Conservation (phyloP, 30 jellyfish, hydroid and myxozoan genomes). For the Aurelia aurita complex sp. Pacific region DNA sequence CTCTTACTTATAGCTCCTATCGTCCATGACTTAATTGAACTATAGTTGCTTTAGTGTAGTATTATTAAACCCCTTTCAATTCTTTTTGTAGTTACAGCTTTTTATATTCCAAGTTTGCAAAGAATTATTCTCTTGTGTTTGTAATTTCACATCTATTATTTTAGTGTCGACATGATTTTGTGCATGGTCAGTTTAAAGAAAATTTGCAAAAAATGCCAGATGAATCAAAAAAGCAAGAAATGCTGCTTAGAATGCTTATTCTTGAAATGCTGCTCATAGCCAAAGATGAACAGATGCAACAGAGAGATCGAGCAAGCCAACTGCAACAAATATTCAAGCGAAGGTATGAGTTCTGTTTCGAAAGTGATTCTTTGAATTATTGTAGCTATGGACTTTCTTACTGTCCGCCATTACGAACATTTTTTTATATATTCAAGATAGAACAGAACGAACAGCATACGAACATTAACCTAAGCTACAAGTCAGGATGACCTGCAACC, state of each 20-base stretch:
- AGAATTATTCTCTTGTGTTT: too few relatives aligned
- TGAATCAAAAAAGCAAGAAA: conserved; percentile 39
- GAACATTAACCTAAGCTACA: too few relatives aligned
- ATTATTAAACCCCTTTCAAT: not conserved
- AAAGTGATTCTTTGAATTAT: too few relatives aligned
- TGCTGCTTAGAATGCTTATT: conserved; percentile 59
- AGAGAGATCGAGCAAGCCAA: conserved; percentile 26
- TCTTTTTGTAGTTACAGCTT: not conserved
- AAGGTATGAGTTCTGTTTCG: conserved; percentile 8
- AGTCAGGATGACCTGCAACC: too few relatives aligned
- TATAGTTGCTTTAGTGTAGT: not conserved
- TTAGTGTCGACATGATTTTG: conserved; percentile 74
- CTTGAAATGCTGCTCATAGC: conserved; percentile 52
- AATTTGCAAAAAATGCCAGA: conserved; percentile 26
- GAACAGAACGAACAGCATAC: too few relatives aligned
- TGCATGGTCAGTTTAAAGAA: conserved; percentile 47
- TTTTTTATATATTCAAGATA: too few relatives aligned
- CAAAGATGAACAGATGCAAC: conserved; percentile 31
- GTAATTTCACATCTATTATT: not conserved
- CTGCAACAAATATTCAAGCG: conserved; percentile 38
- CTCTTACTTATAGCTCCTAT: not conserved
- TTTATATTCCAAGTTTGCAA: not conserved
- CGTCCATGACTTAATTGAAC: not conserved
- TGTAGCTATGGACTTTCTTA: too few relatives aligned
- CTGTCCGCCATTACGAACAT: too few relatives aligned